phyloP scores from a whole-genome alignment of 1,140 invertebrate genomes.

The Pinna nobilis region DNA sequence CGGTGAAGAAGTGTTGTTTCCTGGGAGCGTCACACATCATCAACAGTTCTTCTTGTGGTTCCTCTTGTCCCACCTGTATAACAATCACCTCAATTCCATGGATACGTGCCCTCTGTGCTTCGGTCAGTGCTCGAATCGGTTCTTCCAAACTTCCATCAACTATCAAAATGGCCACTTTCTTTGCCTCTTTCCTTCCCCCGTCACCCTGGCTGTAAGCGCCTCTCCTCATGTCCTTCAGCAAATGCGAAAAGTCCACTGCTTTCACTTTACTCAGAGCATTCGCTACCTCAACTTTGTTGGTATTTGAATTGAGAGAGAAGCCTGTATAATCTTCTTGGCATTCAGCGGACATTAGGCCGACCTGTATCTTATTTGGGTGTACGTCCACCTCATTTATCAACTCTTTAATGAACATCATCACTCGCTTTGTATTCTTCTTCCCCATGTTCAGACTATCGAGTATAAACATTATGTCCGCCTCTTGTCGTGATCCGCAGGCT shows the following conservation, averaged over 20 bases:
- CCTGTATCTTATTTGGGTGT: constrained; percentile 54
- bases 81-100: constrained; percentile 61
- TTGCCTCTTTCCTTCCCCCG: constrained; percentile 54
- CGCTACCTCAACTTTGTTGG: constrained; percentile 38
- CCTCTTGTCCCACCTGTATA: constrained; percentile 52
- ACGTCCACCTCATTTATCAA: constrained; percentile 52
- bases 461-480: constrained; percentile 65
- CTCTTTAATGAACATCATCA: constrained; percentile 54
- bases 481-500: constrained; percentile 62
- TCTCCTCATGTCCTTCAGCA: constrained; percentile 51
- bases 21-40: constrained; percentile 59
- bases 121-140: constrained; percentile 52
- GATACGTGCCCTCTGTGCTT: constrained; percentile 63
- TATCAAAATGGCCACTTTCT: constrained; percentile 55
- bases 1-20: constrained; percentile 58
- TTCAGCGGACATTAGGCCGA: constrained; percentile 55
- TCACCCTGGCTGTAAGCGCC: constrained; percentile 42
- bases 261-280: constrained; percentile 33
- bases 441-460: constrained; percentile 61
- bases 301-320: constrained; percentile 41
- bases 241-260: constrained; percentile 43
- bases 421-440: constrained; percentile 55
- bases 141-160: constrained; percentile 57
- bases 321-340: constrained; percentile 40
- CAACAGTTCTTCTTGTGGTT: constrained; percentile 50